phyloP scores from a whole-genome alignment of 30 jellyfish, hydroid and myxozoan genomes.

The Aurelia sp. region DNA sequence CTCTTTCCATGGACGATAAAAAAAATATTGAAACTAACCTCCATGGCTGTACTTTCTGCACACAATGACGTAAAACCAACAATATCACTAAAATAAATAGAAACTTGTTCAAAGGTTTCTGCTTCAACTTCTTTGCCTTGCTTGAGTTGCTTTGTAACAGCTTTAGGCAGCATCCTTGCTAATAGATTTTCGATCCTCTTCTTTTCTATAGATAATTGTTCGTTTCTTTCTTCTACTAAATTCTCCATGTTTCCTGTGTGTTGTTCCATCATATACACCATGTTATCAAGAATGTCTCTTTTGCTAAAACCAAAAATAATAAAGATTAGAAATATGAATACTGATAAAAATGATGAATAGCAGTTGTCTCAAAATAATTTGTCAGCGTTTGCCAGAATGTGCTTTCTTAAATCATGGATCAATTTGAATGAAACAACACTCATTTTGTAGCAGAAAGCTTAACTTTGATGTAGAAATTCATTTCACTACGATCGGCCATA shows the following conservation, averaged over 20 bases:
- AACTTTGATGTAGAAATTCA: too few species aligned
- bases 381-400: too few species aligned
- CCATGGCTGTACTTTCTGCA: conserved; percentile 83
- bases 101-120: conserved; percentile 84
- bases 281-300: conserved; percentile 71
- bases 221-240: conserved; percentile 75
- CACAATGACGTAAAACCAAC: conserved; percentile 92
- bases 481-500: too few species aligned
- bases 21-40: conserved; percentile 38
- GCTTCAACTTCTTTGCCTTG: conserved; percentile 94
- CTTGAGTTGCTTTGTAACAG: conserved; percentile 82
- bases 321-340: too few species aligned
- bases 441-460: too few species aligned
- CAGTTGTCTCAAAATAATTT: too few species aligned
- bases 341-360: too few species aligned
- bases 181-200: conserved; percentile 71
- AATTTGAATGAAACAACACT: too few species aligned
- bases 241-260: conserved; percentile 74
- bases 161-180: conserved; percentile 78
- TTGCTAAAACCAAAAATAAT: conserved; percentile 35
- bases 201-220: conserved; percentile 71
- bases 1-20: background rate
- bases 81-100: conserved; percentile 90
- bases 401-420: too few species aligned
- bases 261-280: conserved; percentile 91